phyloP scores from a whole-genome alignment of 2,888 invertebrate genomes.

The Chymomyza amoena region DNA sequence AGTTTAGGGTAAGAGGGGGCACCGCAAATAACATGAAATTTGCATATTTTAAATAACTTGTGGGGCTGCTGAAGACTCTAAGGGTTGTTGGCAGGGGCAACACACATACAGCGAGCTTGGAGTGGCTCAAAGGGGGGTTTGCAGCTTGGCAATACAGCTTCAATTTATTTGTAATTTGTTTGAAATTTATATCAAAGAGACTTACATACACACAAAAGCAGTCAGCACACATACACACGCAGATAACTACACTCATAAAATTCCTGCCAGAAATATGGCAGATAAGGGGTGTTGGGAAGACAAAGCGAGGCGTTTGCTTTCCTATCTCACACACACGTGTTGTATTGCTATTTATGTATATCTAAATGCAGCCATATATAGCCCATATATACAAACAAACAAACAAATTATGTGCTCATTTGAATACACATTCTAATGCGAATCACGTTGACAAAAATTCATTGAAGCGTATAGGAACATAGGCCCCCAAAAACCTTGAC shows the following conservation, averaged over 20 bases:
- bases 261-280: conserved; percentile 48
- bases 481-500: conserved; percentile 51
- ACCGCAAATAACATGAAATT: conserved; percentile 51
- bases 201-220: conserved; percentile 18
- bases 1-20: background rate
- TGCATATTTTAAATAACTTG: conserved; percentile 70
- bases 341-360: conserved; percentile 30
- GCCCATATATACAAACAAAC: conserved; percentile 39
- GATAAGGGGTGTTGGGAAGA: conserved; percentile 14
- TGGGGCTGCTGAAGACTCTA: conserved; percentile 16
- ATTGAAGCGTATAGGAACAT: conserved; percentile 52
- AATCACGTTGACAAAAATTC: conserved; percentile 70
- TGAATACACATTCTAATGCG: conserved; percentile 72
- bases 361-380: conserved; percentile 33
- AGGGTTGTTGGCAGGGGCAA: conserved; percentile 40
- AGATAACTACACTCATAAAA: conserved; percentile 69
- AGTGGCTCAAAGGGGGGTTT: conserved; percentile 4
- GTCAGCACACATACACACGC: conserved; percentile 12
- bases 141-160: conserved; percentile 45
- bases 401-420: conserved; percentile 73
- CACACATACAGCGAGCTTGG: conserved; percentile 10
- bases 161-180: conserved; percentile 73
- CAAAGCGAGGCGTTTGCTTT: background rate
- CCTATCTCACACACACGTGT: conserved; percentile 4
- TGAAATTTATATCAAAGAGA: conserved; percentile 66